Evolutionary conservation across 2,113 vertebrate genomes (phyloP), one percentile per base, ranked within the genome.

Genomic region (Ammodytes marinus): DNA sequence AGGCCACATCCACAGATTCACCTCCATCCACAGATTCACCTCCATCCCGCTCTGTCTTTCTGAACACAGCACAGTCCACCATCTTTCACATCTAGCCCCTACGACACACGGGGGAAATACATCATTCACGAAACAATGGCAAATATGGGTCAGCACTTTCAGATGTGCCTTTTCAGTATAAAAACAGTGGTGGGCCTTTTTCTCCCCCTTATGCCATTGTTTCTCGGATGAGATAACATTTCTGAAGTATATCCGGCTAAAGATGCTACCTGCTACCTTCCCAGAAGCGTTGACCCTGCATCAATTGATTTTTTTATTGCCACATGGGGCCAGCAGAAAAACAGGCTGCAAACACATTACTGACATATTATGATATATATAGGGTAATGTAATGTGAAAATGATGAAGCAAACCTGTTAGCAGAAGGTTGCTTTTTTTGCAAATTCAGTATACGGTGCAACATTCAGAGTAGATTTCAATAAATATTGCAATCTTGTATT

Each of bases 41-140:
- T 60, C 47, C 55, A 66, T 45, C 71, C 14, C 13, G 63, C 52
- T 58, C 57, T 74, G 57, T 70, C 53, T 50, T 10, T 59, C 50
- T 74, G 49, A 72, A 42, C 9, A 4, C 49, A 43, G 57, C 9
- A 49, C 57, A 37, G 19, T 39, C 50, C 8, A 19, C 12, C 2
- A 58, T 45, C 57, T 54, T 60, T 59, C 15, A 42, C 61, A 47
- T 60, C n/a, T 54, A 53, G 72, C 42, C n/a, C 37, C 27, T 10
- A 4, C 50, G 50, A 68, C 61, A 49, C 47, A 60, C 14, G 3
- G 14, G 45, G 15, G 17, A 58, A 69, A 43, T 8, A 74, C 39
- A 64, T 54, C 60, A 54, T 49, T 64, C 72, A 53, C 6, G 39
- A 14, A 54, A 46, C 40, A 64, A n/a, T 45, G 19, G 10, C 40